Conservation (phyloP, 2,888 invertebrate genomes). For the Octodonta nipae region DNA sequence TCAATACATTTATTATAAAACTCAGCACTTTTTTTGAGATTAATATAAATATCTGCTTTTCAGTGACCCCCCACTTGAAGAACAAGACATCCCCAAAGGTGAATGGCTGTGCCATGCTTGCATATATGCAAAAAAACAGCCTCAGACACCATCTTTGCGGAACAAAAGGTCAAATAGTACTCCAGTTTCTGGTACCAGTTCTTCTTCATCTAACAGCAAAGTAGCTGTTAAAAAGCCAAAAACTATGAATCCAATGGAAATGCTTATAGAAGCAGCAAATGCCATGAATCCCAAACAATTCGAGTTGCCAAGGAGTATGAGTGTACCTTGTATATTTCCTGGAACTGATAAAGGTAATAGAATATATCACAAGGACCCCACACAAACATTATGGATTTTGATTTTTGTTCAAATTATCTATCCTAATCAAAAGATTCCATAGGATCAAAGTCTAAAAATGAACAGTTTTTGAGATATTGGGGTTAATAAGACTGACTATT, state of each 20-base stretch:
- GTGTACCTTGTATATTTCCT: constrained; percentile 62
- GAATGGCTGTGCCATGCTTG: constrained; percentile 88
- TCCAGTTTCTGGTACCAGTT: constrained; percentile 9
- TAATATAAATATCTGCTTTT: too few relatives aligned
- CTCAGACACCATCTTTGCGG: constrained; percentile 22
- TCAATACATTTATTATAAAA: too few relatives aligned
- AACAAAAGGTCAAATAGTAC: constrained; percentile 27
- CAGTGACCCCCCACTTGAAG: constrained; percentile 85
- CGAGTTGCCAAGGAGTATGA: constrained; percentile 69
- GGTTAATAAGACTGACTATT: too few relatives aligned
- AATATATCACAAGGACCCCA: constrained; percentile 9
- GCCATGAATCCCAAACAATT: constrained; percentile 83
- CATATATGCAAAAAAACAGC: constrained; percentile 36
- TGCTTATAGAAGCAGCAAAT: constrained; percentile 68
- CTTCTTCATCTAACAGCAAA: constrained; percentile 8
- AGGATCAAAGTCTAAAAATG: too few relatives aligned
- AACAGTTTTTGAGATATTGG: too few relatives aligned
- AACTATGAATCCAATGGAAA: constrained; percentile 54
- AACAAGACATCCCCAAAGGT: constrained; percentile 77
- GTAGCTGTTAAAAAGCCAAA: constrained; percentile 24
- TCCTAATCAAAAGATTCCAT: too few relatives aligned
- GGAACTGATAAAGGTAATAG: constrained; percentile 62
- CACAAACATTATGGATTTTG: too few relatives aligned
- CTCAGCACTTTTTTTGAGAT: too few relatives aligned
- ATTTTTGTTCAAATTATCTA: not conserved